Base-by-base conservation (phyloP, 2,113 vertebrate genomes). In the Tringa solitaria region DNA sequence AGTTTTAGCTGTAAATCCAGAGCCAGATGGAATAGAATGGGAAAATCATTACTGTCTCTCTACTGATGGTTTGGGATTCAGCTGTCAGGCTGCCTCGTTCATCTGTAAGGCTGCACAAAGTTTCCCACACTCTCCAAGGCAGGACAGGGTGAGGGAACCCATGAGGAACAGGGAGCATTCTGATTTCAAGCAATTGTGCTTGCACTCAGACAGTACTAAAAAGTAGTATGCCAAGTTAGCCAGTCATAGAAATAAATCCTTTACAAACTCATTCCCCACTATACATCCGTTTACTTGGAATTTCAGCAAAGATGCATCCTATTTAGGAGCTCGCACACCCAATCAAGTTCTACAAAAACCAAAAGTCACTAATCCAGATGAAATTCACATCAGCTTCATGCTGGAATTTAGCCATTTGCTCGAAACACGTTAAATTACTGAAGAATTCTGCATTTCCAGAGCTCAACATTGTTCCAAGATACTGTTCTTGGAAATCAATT, bases 151-250 rank as follows among this genome's bases (percentile, higher is more conserved):
- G 23, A 61, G 7, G 20, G 10, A 81, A 70, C 11, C 19, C 1
- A 1, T 4, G 17, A 84, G 17, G 33, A 80, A 43, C 4, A 51
- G 1, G 3, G 5, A 1, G 4, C 12, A 77, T n/a, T 72, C 63
- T 15, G 5, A 68, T 54, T 68, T 76, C 50, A 75, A 69, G 37
- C 8, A 50, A 10, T 15, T 67, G 19, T 9, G 7, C 30, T 48
- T 64, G 7, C 54, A 35, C 43, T 46, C 22, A 59, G 43, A 33
- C 11, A 39, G 15, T 35, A 43, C n/a, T 68, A 68, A 48, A 14
- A 54, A 35, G 5, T 21, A 56, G 10, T 11, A 50, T 19, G 6
- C 7, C 56, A 35, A 39, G 35, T 50, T 30, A 68, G 12, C 22
- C 53, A 15, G 33, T 35, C 53, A 68, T 16, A 70, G 20, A 27